Evolutionary conservation across 2,113 vertebrate genomes (phyloP).

Genomic region (Rhagologus leucostigma): DNA sequence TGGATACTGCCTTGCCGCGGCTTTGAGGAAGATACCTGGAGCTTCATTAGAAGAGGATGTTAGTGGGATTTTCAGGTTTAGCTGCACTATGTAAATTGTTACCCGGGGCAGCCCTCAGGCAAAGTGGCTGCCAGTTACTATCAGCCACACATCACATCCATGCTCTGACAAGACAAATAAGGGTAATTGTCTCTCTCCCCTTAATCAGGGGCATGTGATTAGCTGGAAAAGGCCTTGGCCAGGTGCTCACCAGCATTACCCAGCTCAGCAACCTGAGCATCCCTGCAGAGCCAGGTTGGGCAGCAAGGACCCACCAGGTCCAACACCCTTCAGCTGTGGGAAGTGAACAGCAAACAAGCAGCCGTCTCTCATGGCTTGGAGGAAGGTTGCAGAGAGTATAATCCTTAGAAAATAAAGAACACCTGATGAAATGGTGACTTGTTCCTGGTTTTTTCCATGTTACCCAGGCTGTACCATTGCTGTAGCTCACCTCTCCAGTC

Average conservation of each 20-base stretch:
- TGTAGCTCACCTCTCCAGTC: not conserved
- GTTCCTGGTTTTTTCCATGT: not conserved
- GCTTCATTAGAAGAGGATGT: slow-evolving; percentile 42
- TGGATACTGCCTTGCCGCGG: not conserved
- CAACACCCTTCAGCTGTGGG: not conserved
- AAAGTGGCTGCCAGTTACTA: not conserved
- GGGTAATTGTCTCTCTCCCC: not conserved
- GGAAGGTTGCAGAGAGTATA: not conserved
- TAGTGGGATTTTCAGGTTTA: not conserved
- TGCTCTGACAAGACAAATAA: slow-evolving; percentile 30
- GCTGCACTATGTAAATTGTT: slow-evolving; percentile 21
- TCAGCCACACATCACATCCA: not conserved
- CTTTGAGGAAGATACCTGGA: slow-evolving; percentile 6
- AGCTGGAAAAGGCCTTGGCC: not conserved
- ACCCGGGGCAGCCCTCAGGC: slow-evolving; percentile 44
- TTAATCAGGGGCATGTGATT: slow-evolving; percentile 2
- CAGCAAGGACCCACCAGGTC: not conserved
- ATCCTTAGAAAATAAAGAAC: not conserved
- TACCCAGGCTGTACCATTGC: rapidly evolving
- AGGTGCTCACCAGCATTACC: not conserved
- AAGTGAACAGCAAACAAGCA: not conserved
- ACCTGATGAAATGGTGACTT: not conserved
- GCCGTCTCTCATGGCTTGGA: not conserved
- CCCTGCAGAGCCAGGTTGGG: not conserved
- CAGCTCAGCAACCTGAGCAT: not conserved